Evolutionary conservation across 2,113 vertebrate genomes (phyloP), one percentile per base, ranked within the genome.

Genomic region (Synchiropus splendidus): DNA sequence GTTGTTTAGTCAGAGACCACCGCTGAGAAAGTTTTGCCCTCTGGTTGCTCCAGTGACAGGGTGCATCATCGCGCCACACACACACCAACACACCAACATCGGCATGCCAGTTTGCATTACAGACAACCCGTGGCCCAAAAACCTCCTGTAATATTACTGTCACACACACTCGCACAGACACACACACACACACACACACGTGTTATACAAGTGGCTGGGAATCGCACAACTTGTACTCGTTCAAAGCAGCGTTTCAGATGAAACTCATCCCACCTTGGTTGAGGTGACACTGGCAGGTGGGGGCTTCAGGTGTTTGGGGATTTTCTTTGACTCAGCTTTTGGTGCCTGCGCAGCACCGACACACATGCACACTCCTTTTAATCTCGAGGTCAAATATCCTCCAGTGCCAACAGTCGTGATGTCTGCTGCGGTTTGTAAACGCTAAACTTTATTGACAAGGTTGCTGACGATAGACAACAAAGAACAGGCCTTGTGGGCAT

Each of bases 11-110:
- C 67, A 61, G 21, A 58, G 37, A 36, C 6, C 0, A 53, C 57
- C 64, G 64, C 60, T 55, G 58, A 75, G 68, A 70, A 69, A 69
- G 54, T 39, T 38, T 32, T 77, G 63, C 76, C 77, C 79, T 64
- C 61, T 76, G 74, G 77, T 91, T 91, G 83, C 77, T 72, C 53
- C 81, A 55, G 68, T 88, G 92, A 92, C 90, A 90, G 82, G 79
- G 84, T 80, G 85, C 87, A 86, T 90, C 86, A 86, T 88, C 88
- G 70, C 63, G 74, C 79, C 69, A 58, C 47, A 39, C 54, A 58
- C 42, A 39, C 36, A 49, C 54, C 39, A 35, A 38, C 54, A 45
- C 33, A 61, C 50, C 16, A 13, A 53, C 31, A 54, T 51, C 48
- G 56, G 48, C 45, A 70, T 65, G 75, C 73, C 75, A 77, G 54